These are phyloP conservation scores for Papilio aristodemus DNA, from an alignment of 1,140 invertebrate species.

Conservation along the genomic window DNA sequence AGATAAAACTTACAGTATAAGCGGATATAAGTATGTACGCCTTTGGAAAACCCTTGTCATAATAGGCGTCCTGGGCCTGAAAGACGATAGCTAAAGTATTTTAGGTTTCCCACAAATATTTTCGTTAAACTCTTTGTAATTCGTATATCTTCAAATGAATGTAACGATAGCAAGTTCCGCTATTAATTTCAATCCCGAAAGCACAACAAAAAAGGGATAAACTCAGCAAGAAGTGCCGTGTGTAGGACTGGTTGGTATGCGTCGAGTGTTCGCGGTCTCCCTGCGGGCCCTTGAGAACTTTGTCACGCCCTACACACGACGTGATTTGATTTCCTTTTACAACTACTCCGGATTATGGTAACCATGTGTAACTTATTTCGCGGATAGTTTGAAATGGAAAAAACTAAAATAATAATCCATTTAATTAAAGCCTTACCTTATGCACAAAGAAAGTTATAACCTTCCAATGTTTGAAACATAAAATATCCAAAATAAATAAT, in stretches of 20 bases:
- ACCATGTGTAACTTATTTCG: background rate
- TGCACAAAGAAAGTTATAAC: no score
- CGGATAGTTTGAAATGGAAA: background rate
- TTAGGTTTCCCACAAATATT: no score
- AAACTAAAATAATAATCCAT: no score
- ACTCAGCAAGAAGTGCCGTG: conserved; percentile 13
- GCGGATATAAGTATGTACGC: no score
- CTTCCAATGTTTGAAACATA: background rate
- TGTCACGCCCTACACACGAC: conserved; percentile 32
- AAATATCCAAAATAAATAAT: no score
- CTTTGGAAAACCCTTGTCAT: no score
- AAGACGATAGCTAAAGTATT: no score
- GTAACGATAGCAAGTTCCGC: background rate
- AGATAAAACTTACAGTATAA: no score
- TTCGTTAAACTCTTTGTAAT: background rate
- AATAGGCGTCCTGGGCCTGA: no score
- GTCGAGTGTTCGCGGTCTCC: conserved; percentile 4
- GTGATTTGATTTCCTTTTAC: conserved; percentile 33
- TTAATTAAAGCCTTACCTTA: no score
- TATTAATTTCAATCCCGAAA: background rate
- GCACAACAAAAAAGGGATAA: conserved; percentile 19
- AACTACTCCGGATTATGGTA: conserved; percentile 11
- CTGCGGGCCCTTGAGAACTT: conserved; percentile 27
- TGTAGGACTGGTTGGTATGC: conserved; percentile 20
- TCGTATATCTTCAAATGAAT: background rate